These are phyloP conservation scores for Acestrorhynchus altus DNA, from an alignment of 2,797 vertebrate genomes.

Conservation along the genomic window DNA sequence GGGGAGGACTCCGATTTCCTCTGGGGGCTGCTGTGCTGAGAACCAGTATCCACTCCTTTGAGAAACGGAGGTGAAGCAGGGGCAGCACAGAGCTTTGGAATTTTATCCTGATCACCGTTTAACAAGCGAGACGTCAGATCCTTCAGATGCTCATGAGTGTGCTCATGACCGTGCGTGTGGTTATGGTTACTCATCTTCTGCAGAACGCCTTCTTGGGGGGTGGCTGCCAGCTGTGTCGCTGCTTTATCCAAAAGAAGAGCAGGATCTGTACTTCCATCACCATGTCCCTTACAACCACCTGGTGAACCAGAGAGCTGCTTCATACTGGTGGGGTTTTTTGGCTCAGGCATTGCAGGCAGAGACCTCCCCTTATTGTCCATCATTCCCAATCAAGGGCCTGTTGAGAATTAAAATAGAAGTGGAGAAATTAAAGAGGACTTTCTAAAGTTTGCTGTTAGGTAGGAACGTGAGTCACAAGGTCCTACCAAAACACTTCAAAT, in stretches of 20 bases:
- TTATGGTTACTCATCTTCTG: slow-evolving; percentile 88
- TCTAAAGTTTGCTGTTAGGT: too few relatives aligned
- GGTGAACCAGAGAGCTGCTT: slow-evolving; percentile 92
- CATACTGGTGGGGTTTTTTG: slow-evolving; percentile 87
- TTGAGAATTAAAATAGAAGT: slow-evolving; percentile 54
- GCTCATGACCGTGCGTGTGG: slow-evolving; percentile 75
- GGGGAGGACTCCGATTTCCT: slow-evolving; percentile 84
- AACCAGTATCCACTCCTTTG: slow-evolving; percentile 83
- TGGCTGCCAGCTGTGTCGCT: slow-evolving; percentile 84
- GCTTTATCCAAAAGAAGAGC: slow-evolving; percentile 89
- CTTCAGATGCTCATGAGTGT: slow-evolving; percentile 87
- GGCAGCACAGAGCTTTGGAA: slow-evolving; percentile 78
- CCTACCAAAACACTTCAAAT: too few relatives aligned
- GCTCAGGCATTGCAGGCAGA: slow-evolving; percentile 86
- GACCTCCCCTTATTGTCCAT: slow-evolving; percentile 87
- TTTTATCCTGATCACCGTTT: slow-evolving; percentile 88
- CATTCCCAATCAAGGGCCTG: slow-evolving; percentile 80
- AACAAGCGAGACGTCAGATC: slow-evolving; percentile 92
- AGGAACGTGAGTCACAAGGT: too few relatives aligned
- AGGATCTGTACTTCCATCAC: slow-evolving; percentile 86
- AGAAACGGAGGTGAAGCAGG: slow-evolving; percentile 77
- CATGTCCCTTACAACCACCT: slow-evolving; percentile 80
- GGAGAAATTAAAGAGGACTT: not conserved
- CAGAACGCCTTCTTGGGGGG: slow-evolving; percentile 88
- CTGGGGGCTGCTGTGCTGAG: slow-evolving; percentile 71